Evolutionary conservation across 2,797 vertebrate species (phyloP), one percentile per base, ranked within the genome.

Genomic region (Vultur gryphus): DNA sequence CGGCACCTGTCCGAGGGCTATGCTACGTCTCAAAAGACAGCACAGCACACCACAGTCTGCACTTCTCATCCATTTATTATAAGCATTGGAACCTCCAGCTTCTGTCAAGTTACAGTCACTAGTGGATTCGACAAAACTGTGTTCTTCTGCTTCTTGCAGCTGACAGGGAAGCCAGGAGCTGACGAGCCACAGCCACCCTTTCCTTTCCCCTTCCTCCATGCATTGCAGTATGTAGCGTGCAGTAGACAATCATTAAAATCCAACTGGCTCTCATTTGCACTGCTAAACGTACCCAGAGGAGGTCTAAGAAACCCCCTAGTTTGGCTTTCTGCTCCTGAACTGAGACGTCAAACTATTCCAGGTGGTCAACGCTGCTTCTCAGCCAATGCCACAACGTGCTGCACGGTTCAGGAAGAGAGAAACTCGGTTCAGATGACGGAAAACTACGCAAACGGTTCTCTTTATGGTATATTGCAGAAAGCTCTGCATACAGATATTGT

Each of bases 1-100:
- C 16, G 14, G 89, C 96, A 97, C 96, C 97, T 97, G 96, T 95
- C 89, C 15, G 11, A 87, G 83, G 41, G 61, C 51, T 92, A 26
- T 11, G 46, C 49, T 87, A 41, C 11, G 21, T 96, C 94, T 94
- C 95, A 82, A 16, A 76, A 97, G 93, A 85, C 71, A 90, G 71
- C 13, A 11, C 57, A 58, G 69, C 90, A 86, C 26, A 48, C 46
- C 72, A 64, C 11, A 17, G 7, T 44, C 78, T 66, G 82, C 3
- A 3, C 87, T 93, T 92, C 93, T 97, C 94, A 95, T 84, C 33
- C 19, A 80, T 90, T 92, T 93, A 93, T 95, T 59, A 80, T 58
- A 87, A 90, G 88, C 7, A 0, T 33, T 13, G 33, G 29, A 92
- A 95, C 67, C 64, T 94, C 80, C 82, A 89, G 80, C 75, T 72